phyloP scores from a whole-genome alignment of 1,140 invertebrate genomes.

The Orchesella cincta region DNA sequence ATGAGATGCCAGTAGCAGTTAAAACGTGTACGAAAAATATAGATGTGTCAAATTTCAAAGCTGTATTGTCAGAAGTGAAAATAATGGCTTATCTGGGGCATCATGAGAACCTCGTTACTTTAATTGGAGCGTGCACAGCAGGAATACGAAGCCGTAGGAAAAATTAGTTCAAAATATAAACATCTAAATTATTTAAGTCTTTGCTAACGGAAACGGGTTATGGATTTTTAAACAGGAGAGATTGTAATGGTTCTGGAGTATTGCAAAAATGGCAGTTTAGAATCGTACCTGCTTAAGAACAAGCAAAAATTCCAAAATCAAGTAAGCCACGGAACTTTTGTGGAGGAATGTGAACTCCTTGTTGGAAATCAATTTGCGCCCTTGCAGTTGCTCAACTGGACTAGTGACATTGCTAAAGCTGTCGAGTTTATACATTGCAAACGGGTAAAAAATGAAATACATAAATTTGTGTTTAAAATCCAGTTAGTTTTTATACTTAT shows the following conservation, averaged over 20 bases:
- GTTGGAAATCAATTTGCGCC: no score
- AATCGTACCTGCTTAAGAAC: background rate
- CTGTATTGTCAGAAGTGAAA: slow-evolving; percentile 33
- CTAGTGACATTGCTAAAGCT: no score
- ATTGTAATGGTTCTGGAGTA: background rate
- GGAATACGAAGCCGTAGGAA: slow-evolving; percentile 25
- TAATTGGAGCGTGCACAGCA: slow-evolving; percentile 27
- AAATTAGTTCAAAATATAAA: background rate
- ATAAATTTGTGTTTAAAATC: no score
- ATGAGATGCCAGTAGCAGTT: slow-evolving; percentile 30
- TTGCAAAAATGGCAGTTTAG: slow-evolving; percentile 6
- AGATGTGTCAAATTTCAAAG: slow-evolving; percentile 36
- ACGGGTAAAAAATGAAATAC: no score
- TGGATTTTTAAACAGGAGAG: background rate
- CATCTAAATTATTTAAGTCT: no score
- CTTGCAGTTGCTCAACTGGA: no score
- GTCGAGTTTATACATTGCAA: no score
- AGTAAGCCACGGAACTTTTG: no score
- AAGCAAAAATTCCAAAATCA: background rate
- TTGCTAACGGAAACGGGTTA: background rate
- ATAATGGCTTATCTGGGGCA: slow-evolving; percentile 31
- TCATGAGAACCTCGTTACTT: slow-evolving; percentile 31
- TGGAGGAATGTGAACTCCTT: no score
- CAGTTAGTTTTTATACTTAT: no score
- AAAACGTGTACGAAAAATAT: slow-evolving; percentile 14